Evolutionary conservation across 2,888 invertebrate genomes (phyloP).

Genomic region (Aporophyla nigra): DNA sequence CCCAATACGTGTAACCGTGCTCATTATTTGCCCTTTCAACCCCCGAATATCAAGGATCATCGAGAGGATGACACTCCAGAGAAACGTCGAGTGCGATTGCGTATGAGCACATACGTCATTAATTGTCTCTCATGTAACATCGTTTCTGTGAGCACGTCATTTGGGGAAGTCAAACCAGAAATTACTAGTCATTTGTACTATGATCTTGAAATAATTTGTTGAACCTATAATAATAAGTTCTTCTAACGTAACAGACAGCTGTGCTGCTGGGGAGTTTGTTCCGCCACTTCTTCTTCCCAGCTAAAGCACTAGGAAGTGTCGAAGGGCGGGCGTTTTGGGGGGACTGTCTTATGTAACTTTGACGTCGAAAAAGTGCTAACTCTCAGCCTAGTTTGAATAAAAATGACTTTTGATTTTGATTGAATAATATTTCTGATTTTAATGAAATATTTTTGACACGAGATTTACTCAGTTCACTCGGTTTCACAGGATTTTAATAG

Average conservation of each 20-base stretch:
- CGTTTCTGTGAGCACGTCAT: slow-evolving; percentile 1
- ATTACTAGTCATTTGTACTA: neutral
- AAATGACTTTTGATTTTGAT: no score
- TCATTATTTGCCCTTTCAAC: slow-evolving; percentile 63
- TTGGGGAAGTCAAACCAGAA: neutral
- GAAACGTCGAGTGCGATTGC: slow-evolving; percentile 34
- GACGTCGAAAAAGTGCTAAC: no score
- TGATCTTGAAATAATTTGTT: neutral
- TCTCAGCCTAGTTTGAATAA: no score
- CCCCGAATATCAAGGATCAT: slow-evolving; percentile 61
- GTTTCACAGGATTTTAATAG: neutral
- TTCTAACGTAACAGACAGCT: no score
- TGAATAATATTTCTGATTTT: neutral
- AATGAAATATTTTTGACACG: neutral
- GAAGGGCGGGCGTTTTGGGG: no score
- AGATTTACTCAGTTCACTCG: neutral
- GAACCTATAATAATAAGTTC: neutral
- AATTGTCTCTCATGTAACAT: slow-evolving; percentile 45
- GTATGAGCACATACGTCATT: slow-evolving; percentile 49
- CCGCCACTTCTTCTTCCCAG: no score
- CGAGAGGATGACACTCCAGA: slow-evolving; percentile 48
- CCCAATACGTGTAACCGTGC: slow-evolving; percentile 37
- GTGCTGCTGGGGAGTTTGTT: no score
- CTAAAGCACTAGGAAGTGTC: no score
- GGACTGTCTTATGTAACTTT: no score